Evolutionary conservation across 2,113 vertebrate species (phyloP), one percentile per base, ranked within the genome.

Genomic region (Hippocampus abdominalis): DNA sequence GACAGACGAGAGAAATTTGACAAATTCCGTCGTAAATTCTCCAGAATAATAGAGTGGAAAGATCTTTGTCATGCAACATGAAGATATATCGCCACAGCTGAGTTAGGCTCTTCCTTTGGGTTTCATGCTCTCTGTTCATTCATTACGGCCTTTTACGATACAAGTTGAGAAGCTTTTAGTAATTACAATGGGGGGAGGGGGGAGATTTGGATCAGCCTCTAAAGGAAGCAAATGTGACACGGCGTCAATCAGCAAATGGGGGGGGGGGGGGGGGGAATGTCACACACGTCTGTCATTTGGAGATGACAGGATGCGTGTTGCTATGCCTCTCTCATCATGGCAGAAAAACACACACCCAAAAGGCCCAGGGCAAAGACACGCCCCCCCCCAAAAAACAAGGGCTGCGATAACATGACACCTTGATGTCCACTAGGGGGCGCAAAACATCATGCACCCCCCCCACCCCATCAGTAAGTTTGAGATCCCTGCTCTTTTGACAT

Each of bases 11-110:
- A 59, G 79, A 77, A 39, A 66, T 66, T 72, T 27, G 70, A 84
- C 67, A 81, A 79, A 87, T 82, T 70, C 80, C 69, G 76, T 77
- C 74, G 71, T 59, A 74, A 67, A 83, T 81, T 53, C 39, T 78
- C 73, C 32, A 65, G 67, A 81, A 62, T 67, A 66, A 76, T 46
- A 69, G 61, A 39, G 16, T 40, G 59, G 69, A 62, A 44, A 51
- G 66, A 68, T 25, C 63, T 59, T 64, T 7, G 54, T 64, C 60
- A 54, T 76, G 75, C 78, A 72, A 74, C 60, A 60, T 64, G 32
- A 72, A 81, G 53, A 76, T 29, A 79, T 72, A 73, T 64, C 49
- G 36, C 20, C 3, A 39, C 20, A 59, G 53, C 67, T 70, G 70
- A 77, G 61, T 66, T 53, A 64, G 56, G 61, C 4, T 12, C 27